Percentiles rank a stretch among this genome's conserved stretches.
phyloP scores from a whole-genome alignment of 2,888 invertebrate species.

The Pharmacophagus antenor region DNA sequence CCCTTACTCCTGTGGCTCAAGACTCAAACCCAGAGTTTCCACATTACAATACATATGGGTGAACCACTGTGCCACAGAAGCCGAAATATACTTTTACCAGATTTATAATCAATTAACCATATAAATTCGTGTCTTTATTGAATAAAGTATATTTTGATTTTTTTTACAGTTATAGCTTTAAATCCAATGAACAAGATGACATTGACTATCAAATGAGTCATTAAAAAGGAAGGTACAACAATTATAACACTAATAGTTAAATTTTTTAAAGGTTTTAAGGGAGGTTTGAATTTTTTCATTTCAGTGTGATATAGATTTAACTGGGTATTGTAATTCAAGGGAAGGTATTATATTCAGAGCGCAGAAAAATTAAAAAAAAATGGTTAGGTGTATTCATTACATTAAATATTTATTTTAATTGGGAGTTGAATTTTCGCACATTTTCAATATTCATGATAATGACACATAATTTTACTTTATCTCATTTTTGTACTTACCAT shows the following conservation, averaged over 20 bases:
- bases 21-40: too few relatives aligned
- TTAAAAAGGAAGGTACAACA: not conserved
- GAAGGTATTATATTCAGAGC: not conserved
- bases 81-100: too few relatives aligned
- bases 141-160: too few relatives aligned
- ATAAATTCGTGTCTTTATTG: too few relatives aligned
- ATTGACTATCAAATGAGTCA: not conserved
- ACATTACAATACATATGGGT: too few relatives aligned
- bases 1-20: too few relatives aligned
- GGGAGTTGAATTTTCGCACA: not conserved
- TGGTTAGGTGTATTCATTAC: not conserved
- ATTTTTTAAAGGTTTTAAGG: not conserved
- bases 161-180: too few relatives aligned
- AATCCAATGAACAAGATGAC: not conserved
- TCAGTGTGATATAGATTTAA: not conserved
- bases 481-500: slow-evolving; percentile 60
- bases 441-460: not conserved
- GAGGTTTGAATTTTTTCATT: not conserved
- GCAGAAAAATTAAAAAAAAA: not conserved
- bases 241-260: not conserved
- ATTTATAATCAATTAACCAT: too few relatives aligned
- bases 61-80: too few relatives aligned
- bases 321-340: too few relatives aligned
- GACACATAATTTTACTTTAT: not conserved
- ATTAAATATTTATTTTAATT: not conserved